Conservation (phyloP, 2,797 vertebrate genomes). For the Chlorospingus flavigularis region DNA sequence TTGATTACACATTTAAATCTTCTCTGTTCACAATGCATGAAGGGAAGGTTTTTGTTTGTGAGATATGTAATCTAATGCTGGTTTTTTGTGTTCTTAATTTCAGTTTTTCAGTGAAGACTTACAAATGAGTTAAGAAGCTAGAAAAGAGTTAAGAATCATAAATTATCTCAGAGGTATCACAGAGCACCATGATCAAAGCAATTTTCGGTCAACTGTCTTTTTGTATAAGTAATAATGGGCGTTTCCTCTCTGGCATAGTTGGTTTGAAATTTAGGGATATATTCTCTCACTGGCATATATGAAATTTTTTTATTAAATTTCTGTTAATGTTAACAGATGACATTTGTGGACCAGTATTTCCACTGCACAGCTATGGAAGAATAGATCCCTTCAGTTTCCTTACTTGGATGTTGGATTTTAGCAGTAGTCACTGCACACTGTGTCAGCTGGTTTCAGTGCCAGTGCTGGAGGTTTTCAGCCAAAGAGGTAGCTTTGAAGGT, state of each 20-base stretch:
- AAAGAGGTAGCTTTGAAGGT: background rate
- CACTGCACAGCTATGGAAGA: background rate
- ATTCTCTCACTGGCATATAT: background rate
- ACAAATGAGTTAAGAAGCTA: background rate
- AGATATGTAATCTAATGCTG: background rate
- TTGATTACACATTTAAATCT: background rate
- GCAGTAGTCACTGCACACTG: background rate
- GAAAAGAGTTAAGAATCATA: background rate
- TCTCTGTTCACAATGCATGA: background rate
- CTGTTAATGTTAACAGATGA: background rate
- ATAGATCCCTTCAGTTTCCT: background rate
- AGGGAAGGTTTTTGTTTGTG: background rate
- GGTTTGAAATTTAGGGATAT: conserved; percentile 18
- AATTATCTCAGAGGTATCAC: background rate
- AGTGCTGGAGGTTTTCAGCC: background rate
- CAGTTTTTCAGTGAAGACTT: background rate
- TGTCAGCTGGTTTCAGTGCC: background rate
- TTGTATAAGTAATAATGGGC: background rate
- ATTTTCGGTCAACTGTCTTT: background rate
- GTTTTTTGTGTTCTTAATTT: background rate
- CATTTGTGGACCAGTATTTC: background rate
- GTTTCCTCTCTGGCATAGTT: background rate
- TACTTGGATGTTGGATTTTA: background rate
- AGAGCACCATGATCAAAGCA: background rate
- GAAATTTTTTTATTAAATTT: background rate